A percentile compares a stretch with the other conserved stretches of the same genome.
phyloP scores from a whole-genome alignment of 2,113 vertebrate species.

The Microcebus jonahi region DNA sequence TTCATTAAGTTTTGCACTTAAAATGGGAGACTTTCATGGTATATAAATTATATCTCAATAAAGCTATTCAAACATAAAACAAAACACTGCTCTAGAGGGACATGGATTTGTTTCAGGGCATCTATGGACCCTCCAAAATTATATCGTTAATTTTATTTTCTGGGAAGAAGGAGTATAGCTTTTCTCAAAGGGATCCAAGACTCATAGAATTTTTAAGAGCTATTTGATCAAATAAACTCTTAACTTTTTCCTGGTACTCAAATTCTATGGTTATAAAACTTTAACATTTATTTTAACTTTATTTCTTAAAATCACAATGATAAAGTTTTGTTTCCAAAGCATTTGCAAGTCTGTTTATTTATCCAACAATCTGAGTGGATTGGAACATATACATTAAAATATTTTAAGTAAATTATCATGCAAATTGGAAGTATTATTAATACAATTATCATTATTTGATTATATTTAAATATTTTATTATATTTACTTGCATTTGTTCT shows the following conservation, averaged over 20 bases:
- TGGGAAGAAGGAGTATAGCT: background rate
- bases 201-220: slow-evolving; percentile 1
- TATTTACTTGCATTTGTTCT: background rate
- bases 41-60: slow-evolving; percentile 23
- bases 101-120: background rate
- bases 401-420: background rate
- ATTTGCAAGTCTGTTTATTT: background rate
- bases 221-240: background rate
- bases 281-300: slow-evolving; percentile 35
- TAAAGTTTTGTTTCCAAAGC: background rate
- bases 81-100: background rate
- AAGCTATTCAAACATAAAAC: slow-evolving; percentile 14
- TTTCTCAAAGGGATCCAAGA: background rate
- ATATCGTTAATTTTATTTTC: background rate
- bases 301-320: slow-evolving; percentile 14
- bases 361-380: background rate
- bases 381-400: background rate
- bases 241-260: background rate
- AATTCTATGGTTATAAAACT: slow-evolving; percentile 21
- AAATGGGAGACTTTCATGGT: background rate
- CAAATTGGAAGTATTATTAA: background rate
- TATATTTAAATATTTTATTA: background rate
- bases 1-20: background rate
- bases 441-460: background rate
- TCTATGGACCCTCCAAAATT: background rate